These are phyloP conservation scores for Montipora efflorescens DNA, from an alignment of 64 coral and sea anemone genomes.

Conservation along the genomic window DNA sequence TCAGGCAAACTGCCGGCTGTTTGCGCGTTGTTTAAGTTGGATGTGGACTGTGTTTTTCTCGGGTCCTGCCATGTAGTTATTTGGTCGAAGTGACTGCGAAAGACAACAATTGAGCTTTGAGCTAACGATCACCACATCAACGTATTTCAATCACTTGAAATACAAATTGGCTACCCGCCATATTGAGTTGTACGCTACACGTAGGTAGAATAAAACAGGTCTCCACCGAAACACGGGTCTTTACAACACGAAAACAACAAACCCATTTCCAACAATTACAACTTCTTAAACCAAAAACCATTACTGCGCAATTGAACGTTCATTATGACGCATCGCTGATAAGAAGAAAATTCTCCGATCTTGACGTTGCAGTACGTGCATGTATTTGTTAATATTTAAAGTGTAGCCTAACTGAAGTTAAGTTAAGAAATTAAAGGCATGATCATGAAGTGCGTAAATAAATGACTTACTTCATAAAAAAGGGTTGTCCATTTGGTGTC, in stretches of 20 bases:
- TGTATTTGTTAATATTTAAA: slow-evolving; percentile 52
- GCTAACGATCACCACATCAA: background rate
- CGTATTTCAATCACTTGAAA: slow-evolving; percentile 17
- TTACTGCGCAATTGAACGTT: slow-evolving; percentile 9
- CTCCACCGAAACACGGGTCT: slow-evolving; percentile 14
- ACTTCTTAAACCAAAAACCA: background rate
- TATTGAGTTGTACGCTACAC: slow-evolving; percentile 73
- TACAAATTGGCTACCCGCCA: slow-evolving; percentile 77
- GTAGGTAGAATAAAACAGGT: slow-evolving; percentile 75
- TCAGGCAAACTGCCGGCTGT: slow-evolving; percentile 76
- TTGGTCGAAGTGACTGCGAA: slow-evolving; percentile 93
- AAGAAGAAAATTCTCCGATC: background rate
- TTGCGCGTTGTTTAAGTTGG: slow-evolving; percentile 82
- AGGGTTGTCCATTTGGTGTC: slow-evolving; percentile 81
- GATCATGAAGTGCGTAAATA: background rate
- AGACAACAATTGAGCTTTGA: slow-evolving; percentile 38
- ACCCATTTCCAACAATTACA: background rate
- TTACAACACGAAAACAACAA: slow-evolving; percentile 37
- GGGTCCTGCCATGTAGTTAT: slow-evolving; percentile 97
- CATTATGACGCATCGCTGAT: slow-evolving; percentile 20
- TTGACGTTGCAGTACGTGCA: background rate
- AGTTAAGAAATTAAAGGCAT: slow-evolving; percentile 20
- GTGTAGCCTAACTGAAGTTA: slow-evolving; percentile 50
- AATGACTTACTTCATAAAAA: slow-evolving; percentile 99
- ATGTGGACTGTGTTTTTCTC: slow-evolving; percentile 93